phyloP scores from a whole-genome alignment of 35 echinoderm and acorn worm genomes.

The Anneissia japonica region DNA sequence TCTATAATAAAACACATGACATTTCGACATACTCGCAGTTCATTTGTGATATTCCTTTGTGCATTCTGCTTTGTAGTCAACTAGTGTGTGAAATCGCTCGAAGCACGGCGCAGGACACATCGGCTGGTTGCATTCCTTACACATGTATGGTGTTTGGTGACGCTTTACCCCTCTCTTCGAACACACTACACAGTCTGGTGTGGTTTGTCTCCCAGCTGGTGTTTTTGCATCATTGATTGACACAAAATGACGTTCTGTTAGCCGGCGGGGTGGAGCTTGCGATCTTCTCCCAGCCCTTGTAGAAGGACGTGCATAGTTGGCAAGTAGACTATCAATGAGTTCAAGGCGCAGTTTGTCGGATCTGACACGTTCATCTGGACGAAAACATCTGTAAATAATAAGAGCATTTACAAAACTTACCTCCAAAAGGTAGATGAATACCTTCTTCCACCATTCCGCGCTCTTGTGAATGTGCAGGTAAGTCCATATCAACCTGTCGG shows the following conservation, averaged over 20 bases:
- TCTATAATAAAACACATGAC: neutral
- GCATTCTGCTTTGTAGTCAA: neutral
- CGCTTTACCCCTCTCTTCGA: neutral
- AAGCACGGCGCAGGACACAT: neutral
- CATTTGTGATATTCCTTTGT: neutral
- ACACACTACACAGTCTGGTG: conserved; percentile 17
- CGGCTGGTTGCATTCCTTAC: neutral
- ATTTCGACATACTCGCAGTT: neutral
- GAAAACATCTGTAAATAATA: conserved; percentile 1
- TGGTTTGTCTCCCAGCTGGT: neutral
- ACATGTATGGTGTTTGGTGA: neutral
- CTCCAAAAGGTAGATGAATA: conserved; percentile 27
- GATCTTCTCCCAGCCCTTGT: neutral
- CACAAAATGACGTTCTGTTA: conserved; percentile 15
- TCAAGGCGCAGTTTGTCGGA: neutral
- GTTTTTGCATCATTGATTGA: neutral
- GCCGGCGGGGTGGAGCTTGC: neutral
- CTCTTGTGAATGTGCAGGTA: conserved; percentile 42
- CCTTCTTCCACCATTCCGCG: conserved; percentile 53
- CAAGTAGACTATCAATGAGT: neutral
- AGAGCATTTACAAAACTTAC: conserved; percentile 19
- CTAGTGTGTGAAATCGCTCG: neutral
- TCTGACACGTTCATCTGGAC: neutral
- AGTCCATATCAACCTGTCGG: conserved; percentile 35
- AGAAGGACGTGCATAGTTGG: neutral